These are phyloP conservation scores for Drosophila quadrilineata DNA, from an alignment of 1,140 invertebrate species.

Conservation along the genomic window DNA sequence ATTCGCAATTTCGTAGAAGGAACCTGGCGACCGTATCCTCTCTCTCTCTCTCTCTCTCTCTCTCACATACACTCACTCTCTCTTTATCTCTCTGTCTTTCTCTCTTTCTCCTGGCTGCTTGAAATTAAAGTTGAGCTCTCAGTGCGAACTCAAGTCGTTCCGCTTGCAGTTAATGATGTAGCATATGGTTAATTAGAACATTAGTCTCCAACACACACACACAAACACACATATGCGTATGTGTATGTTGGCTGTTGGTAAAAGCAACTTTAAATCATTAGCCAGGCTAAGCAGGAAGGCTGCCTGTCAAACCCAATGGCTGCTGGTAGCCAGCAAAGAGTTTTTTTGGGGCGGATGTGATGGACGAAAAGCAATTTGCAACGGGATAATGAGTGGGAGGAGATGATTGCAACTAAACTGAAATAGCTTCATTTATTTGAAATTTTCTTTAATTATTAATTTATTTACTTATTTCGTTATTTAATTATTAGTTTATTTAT, in stretches of 20 bases:
- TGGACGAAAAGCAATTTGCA: slow-evolving; percentile 26
- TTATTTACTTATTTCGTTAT: too few relatives aligned
- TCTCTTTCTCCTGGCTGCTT: too few relatives aligned
- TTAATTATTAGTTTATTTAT: too few relatives aligned
- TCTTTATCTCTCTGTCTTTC: too few relatives aligned
- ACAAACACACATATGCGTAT: too few relatives aligned
- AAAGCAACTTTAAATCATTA: slow-evolving; percentile 70
- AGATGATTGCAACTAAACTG: slow-evolving; percentile 1
- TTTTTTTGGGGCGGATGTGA: slow-evolving; percentile 28
- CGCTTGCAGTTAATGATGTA: slow-evolving; percentile 70
- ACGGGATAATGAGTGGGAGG: slow-evolving; percentile 33
- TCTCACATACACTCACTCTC: too few relatives aligned
- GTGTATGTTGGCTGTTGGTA: slow-evolving; percentile 15
- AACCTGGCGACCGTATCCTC: slow-evolving; percentile 17
- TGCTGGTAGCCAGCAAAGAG: slow-evolving; percentile 34
- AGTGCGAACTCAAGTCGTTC: slow-evolving; percentile 4
- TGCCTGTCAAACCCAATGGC: slow-evolving; percentile 50
- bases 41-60: too few relatives aligned
- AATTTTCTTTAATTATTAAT: too few relatives aligned
- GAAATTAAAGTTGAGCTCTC: neutral
- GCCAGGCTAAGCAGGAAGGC: slow-evolving; percentile 6
- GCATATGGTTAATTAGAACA: slow-evolving; percentile 77
- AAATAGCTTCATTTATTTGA: slow-evolving; percentile 14
- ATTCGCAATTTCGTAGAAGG: slow-evolving; percentile 64
- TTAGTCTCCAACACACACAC: slow-evolving; percentile 58